A percentile compares a stretch with the other conserved stretches of the same genome.
These are phyloP conservation scores for Danionella cerebrum DNA, from an alignment of 2,113 vertebrate genomes.

Conservation along the genomic window DNA sequence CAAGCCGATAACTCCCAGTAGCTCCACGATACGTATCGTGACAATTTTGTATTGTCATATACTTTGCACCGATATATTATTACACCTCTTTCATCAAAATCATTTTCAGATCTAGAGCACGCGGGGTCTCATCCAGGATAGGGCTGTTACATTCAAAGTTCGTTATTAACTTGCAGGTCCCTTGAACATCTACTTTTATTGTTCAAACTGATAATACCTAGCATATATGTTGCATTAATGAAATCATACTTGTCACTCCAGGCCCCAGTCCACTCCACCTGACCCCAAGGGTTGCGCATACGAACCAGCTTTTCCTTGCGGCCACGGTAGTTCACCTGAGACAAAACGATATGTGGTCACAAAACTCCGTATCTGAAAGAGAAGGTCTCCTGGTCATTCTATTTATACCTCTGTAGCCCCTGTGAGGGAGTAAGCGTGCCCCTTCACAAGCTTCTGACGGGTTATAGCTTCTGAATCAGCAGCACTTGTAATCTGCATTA, in stretches of 20 bases:
- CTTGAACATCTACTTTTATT: no score
- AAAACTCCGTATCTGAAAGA: neutral
- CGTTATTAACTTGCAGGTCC: no score
- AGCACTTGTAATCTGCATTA: constrained; percentile 78
- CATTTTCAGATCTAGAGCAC: no score
- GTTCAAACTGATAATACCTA: no score
- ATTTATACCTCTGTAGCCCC: constrained; percentile 77
- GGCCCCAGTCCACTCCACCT: constrained; percentile 94
- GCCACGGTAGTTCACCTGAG: constrained; percentile 78
- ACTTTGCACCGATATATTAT: no score
- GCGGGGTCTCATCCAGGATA: no score
- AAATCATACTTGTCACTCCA: constrained; percentile 83
- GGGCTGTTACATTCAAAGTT: no score
- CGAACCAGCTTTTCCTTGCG: constrained; percentile 78
- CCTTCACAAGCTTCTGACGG: constrained; percentile 90
- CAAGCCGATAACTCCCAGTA: no score
- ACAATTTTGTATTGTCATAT: no score
- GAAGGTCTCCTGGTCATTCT: neutral
- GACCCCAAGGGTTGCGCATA: constrained; percentile 91
- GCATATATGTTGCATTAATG: neutral
- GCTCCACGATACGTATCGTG: no score
- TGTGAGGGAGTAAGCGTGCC: constrained; percentile 87
- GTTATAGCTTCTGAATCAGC: constrained; percentile 85
- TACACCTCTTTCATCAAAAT: no score
- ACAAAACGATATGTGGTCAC: neutral